phyloP scores from a whole-genome alignment of 1,140 invertebrate genomes.

The Anastatus disparis region DNA sequence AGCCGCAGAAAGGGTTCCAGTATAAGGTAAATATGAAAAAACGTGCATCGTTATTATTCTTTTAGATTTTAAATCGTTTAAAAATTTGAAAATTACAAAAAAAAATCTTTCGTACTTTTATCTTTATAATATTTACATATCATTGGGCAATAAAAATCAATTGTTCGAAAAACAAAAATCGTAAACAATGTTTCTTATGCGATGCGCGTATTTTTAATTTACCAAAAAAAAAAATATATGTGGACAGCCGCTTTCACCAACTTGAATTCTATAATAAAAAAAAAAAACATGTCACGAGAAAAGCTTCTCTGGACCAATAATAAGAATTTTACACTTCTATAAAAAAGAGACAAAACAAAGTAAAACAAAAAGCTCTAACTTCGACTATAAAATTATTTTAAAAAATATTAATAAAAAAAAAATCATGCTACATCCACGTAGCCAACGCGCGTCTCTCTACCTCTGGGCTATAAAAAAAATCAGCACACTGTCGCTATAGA shows the following conservation, averaged over 20 bases:
- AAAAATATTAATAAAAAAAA: not conserved
- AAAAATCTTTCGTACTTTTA: too few relatives aligned
- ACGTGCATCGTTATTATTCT: not conserved
- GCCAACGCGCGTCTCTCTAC: slow-evolving; percentile 20
- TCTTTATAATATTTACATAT: slow-evolving; percentile 25
- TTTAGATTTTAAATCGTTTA: too few relatives aligned
- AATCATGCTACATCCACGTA: not conserved
- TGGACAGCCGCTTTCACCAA: slow-evolving; percentile 24
- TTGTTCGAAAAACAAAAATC: not conserved
- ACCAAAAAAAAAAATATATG: not conserved
- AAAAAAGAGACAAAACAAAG: slow-evolving; percentile 27
- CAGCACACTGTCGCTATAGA: not conserved
- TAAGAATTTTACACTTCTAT: slow-evolving; percentile 44
- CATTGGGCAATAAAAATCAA: slow-evolving; percentile 23
- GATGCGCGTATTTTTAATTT: slow-evolving; percentile 1
- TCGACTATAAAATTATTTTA: slow-evolving; percentile 21
- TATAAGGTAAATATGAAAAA: not conserved
- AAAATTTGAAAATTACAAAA: too few relatives aligned
- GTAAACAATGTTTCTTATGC: too few relatives aligned
- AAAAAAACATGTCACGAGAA: slow-evolving; percentile 33
- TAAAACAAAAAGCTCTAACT: slow-evolving; percentile 28
- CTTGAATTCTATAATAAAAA: slow-evolving; percentile 19
- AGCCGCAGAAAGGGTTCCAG: too few relatives aligned
- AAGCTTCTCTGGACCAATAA: slow-evolving; percentile 43
- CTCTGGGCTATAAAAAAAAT: slow-evolving; percentile 1